These are phyloP conservation scores for Cactoblastis cactorum DNA, from an alignment of 2,888 invertebrate species.

Conservation along the genomic window DNA sequence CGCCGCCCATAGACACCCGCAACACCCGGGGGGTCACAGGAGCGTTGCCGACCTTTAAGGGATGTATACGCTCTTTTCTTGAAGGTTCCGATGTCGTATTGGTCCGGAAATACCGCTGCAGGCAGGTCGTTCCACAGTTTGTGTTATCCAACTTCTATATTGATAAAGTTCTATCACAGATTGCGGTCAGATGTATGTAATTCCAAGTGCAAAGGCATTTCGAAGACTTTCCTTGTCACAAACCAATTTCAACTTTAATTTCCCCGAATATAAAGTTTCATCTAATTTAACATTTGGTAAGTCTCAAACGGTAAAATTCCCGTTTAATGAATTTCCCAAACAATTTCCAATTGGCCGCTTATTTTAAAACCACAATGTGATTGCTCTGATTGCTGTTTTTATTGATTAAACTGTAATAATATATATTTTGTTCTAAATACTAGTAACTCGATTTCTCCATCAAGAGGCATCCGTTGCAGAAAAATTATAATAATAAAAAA, in stretches of 20 bases:
- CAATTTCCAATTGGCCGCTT: not conserved
- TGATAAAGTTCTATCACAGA: not conserved
- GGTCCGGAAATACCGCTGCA: too few relatives aligned
- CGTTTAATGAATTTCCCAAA: not conserved
- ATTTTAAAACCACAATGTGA: not conserved
- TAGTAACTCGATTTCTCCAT: too few relatives aligned
- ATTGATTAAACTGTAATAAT: not conserved
- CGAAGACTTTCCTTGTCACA: not conserved
- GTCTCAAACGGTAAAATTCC: not conserved
- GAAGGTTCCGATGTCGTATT: too few relatives aligned
- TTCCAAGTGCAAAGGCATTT: not conserved
- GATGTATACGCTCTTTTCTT: too few relatives aligned
- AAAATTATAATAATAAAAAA: too few relatives aligned
- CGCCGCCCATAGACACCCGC: too few relatives aligned
- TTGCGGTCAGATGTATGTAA: not conserved
- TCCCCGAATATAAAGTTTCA: not conserved
- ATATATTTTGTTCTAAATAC: too few relatives aligned
- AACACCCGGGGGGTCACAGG: too few relatives aligned
- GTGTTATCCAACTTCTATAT: not conserved
- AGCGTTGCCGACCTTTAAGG: too few relatives aligned
- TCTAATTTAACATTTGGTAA: not conserved
- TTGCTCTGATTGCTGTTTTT: not conserved
- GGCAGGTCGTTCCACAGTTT: too few relatives aligned
- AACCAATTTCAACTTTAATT: conserved; percentile 2
- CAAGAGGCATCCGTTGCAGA: too few relatives aligned